A percentile compares a stretch with the other conserved stretches of the same genome.
Conservation (phyloP, 2,888 invertebrate genomes). For the Cantharis rustica region DNA sequence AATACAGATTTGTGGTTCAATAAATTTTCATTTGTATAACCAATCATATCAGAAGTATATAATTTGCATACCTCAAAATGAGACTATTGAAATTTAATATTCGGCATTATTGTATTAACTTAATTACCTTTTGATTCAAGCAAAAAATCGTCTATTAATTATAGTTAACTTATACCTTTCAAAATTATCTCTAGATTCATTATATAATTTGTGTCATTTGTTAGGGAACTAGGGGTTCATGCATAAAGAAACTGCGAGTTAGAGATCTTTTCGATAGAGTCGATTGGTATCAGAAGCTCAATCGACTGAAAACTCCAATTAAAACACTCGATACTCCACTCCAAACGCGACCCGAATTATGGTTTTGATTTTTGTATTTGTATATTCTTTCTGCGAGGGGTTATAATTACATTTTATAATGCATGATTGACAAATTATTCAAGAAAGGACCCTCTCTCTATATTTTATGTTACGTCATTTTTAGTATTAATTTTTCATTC, state of each 20-base stretch:
- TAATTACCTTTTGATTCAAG: background rate
- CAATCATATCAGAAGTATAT: conserved; percentile 12
- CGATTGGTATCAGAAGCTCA: conserved; percentile 44
- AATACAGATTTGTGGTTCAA: background rate
- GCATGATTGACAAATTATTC: background rate
- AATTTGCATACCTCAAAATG: conserved; percentile 17
- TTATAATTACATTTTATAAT: background rate
- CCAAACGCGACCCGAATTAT: conserved; percentile 27
- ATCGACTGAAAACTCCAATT: conserved; percentile 52
- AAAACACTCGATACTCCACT: conserved; percentile 35
- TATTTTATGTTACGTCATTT: background rate
- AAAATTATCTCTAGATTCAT: conserved; percentile 16
- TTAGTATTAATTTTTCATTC: background rate
- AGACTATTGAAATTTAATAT: conserved; percentile 3
- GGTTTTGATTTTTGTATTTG: conserved; percentile 21
- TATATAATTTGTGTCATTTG: conserved; percentile 35
- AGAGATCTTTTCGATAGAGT: conserved; percentile 45
- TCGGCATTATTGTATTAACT: conserved; percentile 1
- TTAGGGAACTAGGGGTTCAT: conserved; percentile 39
- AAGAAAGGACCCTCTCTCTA: background rate
- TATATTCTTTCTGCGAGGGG: conserved; percentile 7
- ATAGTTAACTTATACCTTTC: background rate
- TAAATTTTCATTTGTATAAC: conserved; percentile 2
- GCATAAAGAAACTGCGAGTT: conserved; percentile 39
- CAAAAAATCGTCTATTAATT: background rate